Base-by-base conservation (phyloP, 2,888 invertebrate species). In the Volucella bombylans region DNA sequence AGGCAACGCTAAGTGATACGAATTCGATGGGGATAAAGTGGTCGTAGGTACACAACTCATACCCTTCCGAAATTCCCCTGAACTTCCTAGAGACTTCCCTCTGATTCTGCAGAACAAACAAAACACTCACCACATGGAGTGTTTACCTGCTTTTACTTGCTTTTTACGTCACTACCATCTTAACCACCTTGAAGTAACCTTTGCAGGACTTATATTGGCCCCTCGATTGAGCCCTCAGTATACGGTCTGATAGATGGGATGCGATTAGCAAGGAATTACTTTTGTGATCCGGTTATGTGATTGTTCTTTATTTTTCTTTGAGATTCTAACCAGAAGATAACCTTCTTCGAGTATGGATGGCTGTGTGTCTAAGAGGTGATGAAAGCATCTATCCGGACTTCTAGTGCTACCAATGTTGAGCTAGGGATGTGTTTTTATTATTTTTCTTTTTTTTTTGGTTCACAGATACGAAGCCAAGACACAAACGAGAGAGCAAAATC, bases 181-280 rank as follows among this genome's bases (percentile, higher is more conserved):
- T 82, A 73, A 43, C 64, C 71, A 68, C 67, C 73, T 68, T 74
- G 57, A 67, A 62, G 39, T 50, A 41, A 57, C 65, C 69, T 69
- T 64, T 52, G 68, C 31, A 69, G 54, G 41, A 57, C 39, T 65
- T 59, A 45, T 67, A 38, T 52, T 39, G 59, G 45, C 50, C 55
- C 61, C 49, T 45, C 55, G 67, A 57, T 76, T 82, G 23, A 59
- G 45, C 69, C 65, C 54, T 72, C 64, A 71, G 50, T 76, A 59
- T 72, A 76, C 45, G 67, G 45, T 61, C 39, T 71, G 76, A 80
- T 76, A 67, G 76, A 79, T 85, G 71, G 61, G 39, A 47, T 76
- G 61, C 71, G 80, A 80, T 85, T 85, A 85, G 54, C 49, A 74
- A 55, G 52, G 80, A 76, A 80, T 85, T 80, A 76, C 31, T 50